Base-by-base conservation (phyloP, 2,888 invertebrate species). In the Cantharis flavilabris region DNA sequence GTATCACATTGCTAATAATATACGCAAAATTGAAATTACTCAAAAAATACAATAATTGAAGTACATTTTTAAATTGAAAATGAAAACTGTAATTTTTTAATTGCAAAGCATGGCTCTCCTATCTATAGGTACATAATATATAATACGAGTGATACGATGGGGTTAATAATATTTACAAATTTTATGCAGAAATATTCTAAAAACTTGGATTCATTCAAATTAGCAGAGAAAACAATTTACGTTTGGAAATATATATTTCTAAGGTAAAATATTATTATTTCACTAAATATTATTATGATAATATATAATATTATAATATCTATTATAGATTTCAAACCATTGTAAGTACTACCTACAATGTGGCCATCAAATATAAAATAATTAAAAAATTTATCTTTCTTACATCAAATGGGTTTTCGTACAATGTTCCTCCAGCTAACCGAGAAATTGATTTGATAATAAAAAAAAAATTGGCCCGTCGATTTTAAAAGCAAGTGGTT, bases 401-500 rank as follows among this genome's bases (percentile, higher is more conserved):
- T 9, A 26, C 9, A 26, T 20, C 20, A 0, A 26, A 9, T 9
- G 9, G 0, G 26, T 9, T 26, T 26, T 9, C 9, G 26, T 9
- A 26, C 9, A 26, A 7, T 7, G 9, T 9, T 9, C 26, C 26
- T 26, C 9, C 26, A 26, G 26, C 26, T 26, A 26, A 49, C 49
- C 7, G 2, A n/a, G 5, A 0, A 49, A 49, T 49, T 49, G n/a
- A 49, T 49, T 49, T 49, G n/a, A 7, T 49, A 49, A 49, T 49
- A 1, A n/a, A 9, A 49, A 49, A 49, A 49, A 49, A 49, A 49
- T 67, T 26, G 13, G 20, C 23, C 65, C 70, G 72, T 70, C 70
- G 76, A 79, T 76, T 79, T 76, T 72, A 30, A 71, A 71, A 62
- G 65, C 76, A 79, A 78, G 78, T 76, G 76, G 49, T 73, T 71